Base-by-base conservation (phyloP, 2,888 invertebrate species). In the Ommatoiulus sabulosus region DNA sequence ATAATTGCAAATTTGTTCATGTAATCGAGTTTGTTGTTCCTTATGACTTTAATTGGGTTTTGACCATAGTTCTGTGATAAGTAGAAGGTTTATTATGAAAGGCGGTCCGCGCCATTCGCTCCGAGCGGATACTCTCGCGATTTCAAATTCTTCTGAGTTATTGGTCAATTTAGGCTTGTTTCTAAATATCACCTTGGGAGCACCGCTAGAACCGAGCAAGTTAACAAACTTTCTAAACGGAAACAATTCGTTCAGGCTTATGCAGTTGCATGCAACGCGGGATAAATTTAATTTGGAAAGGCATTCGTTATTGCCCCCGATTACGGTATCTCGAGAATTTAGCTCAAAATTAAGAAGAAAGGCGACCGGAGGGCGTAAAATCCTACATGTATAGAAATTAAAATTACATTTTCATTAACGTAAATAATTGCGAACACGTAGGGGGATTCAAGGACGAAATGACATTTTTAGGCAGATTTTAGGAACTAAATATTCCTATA, bases 1-100 rank as follows among this genome's bases (percentile, higher is more conserved):
- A 48, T 87, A 87, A 87, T 87, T 87, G 87, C 87, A 52, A 87
- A 87, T 87, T 87, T 87, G 52, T 87, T 87, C 87, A 10, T 52
- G 52, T 57, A 87, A 87, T 87, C 48, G 48, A 87, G 44, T 87
- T 87, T 87, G 87, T 87, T 57, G 87, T 87, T 87, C 87, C 86
- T 80, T 80, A 80, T 80, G 80, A 80, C 80, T 80, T 80, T 80
- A 80, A 80, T 80, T 80, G 80, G 24, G 80, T 80, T 80, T 80
- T 80, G 80, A 80, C 80, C 80, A 80, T 80, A 35, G 80, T 35
- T 24, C 80, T 35, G 80, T 20, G 80, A 35, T 80, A 35, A 80
- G 35, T 80, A 35, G 8, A 20, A 80, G 80, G 35, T 35, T 35
- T 80, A 80, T 80, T 80, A 80, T 12, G 35, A 35, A 35, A 10